Evolutionary conservation across 2,888 invertebrate species (phyloP).

Genomic region (Schrankia costaestrigalis): DNA sequence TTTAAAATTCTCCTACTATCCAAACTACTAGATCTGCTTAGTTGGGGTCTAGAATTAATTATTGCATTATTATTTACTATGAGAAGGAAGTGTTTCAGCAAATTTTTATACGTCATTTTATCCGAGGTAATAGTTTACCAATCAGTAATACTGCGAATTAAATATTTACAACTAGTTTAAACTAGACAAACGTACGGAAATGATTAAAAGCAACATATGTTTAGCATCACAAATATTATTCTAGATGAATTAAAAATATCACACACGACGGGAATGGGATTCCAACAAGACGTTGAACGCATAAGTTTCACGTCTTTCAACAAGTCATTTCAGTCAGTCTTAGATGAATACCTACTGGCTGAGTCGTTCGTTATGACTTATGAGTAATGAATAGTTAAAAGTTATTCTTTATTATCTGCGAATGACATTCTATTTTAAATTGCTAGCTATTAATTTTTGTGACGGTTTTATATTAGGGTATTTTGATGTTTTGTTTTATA

Average conservation of each 20-base stretch:
- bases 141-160: too few species aligned
- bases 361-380: constrained; percentile 9
- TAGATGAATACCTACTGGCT: too few species aligned
- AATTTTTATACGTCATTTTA: too few species aligned
- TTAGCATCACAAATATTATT: constrained; percentile 8
- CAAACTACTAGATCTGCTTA: too few species aligned
- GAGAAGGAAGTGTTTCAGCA: too few species aligned
- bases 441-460: constrained; percentile 4
- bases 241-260: constrained; percentile 22
- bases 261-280: constrained; percentile 13
- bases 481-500: too few species aligned
- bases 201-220: constrained; percentile 18
- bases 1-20: too few species aligned
- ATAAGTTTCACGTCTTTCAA: constrained; percentile 20
- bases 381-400: constrained; percentile 4
- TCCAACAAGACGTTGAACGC: constrained; percentile 20
- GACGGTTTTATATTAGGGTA: too few species aligned
- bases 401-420: constrained; percentile 1
- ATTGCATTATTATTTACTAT: too few species aligned
- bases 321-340: constrained; percentile 18
- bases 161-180: too few species aligned
- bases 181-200: constrained; percentile 13
- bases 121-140: too few species aligned
- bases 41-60: too few species aligned
- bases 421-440: constrained; percentile 5